A percentile compares a stretch with the other conserved stretches of the same genome.
Evolutionary conservation across 1,140 invertebrate genomes (phyloP).

Genomic region (Pectinophora gossypiella): DNA sequence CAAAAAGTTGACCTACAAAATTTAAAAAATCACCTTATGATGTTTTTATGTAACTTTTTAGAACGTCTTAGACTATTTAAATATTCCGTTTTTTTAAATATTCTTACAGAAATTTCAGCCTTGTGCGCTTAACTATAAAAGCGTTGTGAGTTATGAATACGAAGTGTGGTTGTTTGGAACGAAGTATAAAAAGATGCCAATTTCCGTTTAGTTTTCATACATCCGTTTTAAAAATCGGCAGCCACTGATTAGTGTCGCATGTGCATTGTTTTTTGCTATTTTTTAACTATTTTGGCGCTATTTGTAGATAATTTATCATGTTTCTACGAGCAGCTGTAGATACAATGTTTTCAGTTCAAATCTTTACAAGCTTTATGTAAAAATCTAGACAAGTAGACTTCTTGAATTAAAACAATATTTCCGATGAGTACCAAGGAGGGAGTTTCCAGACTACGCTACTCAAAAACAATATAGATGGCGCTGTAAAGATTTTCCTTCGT

Average conservation of each 20-base stretch:
- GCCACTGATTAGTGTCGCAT: slow-evolving; percentile 60
- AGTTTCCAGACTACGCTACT: no score
- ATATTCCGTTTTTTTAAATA: background rate
- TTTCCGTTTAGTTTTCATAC: slow-evolving; percentile 62
- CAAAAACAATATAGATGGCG: no score
- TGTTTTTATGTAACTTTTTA: slow-evolving; percentile 34
- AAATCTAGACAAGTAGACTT: no score
- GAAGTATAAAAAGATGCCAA: slow-evolving; percentile 63
- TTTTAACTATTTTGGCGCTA: slow-evolving; percentile 32
- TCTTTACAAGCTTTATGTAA: no score
- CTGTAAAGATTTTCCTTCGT: no score
- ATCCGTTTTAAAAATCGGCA: slow-evolving; percentile 69
- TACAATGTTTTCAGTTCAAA: no score
- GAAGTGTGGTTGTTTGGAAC: background rate
- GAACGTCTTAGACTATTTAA: slow-evolving; percentile 5
- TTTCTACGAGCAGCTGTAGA: slow-evolving; percentile 53
- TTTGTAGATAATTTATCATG: slow-evolving; percentile 46
- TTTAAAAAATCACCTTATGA: slow-evolving; percentile 44
- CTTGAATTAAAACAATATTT: no score
- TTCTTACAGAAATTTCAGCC: slow-evolving; percentile 9
- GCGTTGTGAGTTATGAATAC: background rate
- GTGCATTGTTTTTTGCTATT: slow-evolving; percentile 53
- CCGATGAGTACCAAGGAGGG: no score
- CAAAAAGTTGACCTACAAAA: slow-evolving; percentile 71
- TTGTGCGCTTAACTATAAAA: slow-evolving; percentile 8